A percentile compares a stretch with the other conserved stretches of the same genome.
phyloP scores from a whole-genome alignment of 2,113 vertebrate genomes.

The Eulemur macaco region DNA sequence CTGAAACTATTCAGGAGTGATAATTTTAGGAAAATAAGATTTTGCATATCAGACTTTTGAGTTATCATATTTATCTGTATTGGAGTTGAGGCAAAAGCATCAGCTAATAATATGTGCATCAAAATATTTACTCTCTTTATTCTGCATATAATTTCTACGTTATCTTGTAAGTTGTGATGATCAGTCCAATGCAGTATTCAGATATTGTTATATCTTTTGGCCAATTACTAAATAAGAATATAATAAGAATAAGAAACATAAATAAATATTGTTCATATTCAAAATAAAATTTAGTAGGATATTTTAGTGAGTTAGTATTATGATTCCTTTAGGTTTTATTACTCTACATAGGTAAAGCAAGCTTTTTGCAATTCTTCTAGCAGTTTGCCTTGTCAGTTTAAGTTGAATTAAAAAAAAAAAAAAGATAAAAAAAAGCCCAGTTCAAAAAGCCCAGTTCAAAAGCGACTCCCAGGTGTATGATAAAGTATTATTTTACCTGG shows the following conservation, averaged over 20 bases:
- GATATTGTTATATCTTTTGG: neutral
- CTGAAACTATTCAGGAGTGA: neutral
- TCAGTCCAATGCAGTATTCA: neutral
- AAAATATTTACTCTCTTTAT: neutral
- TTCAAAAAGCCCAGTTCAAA: neutral
- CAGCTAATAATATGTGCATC: neutral
- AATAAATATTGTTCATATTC: neutral
- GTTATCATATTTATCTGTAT: neutral
- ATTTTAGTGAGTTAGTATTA: neutral
- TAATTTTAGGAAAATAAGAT: neutral
- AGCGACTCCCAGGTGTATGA: constrained; percentile 51
- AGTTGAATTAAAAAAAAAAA: neutral
- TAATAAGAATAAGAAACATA: neutral
- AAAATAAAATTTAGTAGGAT: neutral
- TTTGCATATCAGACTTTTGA: neutral
- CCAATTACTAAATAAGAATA: neutral
- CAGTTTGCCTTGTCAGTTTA: neutral
- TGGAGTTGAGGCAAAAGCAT: neutral
- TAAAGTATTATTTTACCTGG: constrained; percentile 60
- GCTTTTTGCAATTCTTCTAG: neutral
- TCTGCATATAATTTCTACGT: neutral
- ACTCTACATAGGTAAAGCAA: neutral
- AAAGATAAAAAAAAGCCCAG: neutral
- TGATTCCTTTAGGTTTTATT: neutral
- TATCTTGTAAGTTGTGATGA: neutral